Conservation (phyloP, 2,888 invertebrate genomes). For the Ischnura elegans region DNA sequence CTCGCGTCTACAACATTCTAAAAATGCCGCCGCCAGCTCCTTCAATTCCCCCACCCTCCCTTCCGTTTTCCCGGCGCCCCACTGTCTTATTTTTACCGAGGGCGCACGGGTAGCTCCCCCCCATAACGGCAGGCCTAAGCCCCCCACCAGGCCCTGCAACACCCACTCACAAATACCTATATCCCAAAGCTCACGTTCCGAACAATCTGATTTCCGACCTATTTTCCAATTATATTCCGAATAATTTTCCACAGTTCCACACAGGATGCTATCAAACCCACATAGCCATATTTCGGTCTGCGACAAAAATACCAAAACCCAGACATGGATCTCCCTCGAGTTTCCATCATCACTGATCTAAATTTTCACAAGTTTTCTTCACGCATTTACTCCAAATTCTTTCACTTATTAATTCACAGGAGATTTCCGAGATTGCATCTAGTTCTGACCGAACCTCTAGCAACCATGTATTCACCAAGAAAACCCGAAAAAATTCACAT, state of each 20-base stretch:
- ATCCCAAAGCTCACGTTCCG: background rate
- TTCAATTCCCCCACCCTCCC: background rate
- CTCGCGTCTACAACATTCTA: conserved; percentile 45
- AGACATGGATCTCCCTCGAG: background rate
- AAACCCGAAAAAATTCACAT: no score
- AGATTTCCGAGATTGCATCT: no score
- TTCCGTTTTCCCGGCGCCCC: conserved; percentile 17
- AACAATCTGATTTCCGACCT: conserved; percentile 12
- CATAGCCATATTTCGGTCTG: no score
- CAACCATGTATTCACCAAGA: no score
- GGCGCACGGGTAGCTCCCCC: conserved; percentile 33
- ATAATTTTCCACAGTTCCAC: background rate
- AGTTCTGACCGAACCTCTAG: no score
- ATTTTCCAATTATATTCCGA: conserved; percentile 4
- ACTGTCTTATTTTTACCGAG: conserved; percentile 54
- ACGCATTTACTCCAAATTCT: no score
- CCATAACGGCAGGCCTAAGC: background rate
- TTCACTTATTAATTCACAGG: no score
- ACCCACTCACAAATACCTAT: background rate
- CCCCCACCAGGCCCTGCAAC: background rate
- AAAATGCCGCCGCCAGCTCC: conserved; percentile 52
- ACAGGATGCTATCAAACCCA: no score
- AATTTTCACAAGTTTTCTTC: background rate
- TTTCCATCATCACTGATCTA: background rate
- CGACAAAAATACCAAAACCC: background rate